Evolutionary conservation across 2,888 invertebrate genomes (phyloP).

Genomic region (Drosophila eohydei): DNA sequence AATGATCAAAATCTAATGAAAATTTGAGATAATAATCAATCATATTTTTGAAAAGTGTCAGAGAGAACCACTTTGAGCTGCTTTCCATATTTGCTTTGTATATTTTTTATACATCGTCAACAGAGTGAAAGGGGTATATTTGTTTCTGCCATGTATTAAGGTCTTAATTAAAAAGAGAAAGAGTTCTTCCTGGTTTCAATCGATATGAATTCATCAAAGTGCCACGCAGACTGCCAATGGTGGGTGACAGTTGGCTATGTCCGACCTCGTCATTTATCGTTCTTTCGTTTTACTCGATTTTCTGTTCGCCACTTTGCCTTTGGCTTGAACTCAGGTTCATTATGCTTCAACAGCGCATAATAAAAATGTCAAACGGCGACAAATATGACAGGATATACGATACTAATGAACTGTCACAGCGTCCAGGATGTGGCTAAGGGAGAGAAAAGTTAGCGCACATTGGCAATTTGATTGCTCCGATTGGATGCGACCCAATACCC

Average conservation of each 20-base stretch:
- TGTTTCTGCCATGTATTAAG: neutral
- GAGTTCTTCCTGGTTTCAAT: neutral
- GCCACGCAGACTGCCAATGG: too few species aligned
- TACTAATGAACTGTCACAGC: constrained; percentile 74
- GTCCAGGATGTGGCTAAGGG: constrained; percentile 35
- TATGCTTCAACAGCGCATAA: constrained; percentile 43
- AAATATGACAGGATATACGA: constrained; percentile 71
- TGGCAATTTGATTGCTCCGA: constrained; percentile 33
- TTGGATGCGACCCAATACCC: constrained; percentile 1
- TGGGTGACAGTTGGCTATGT: neutral
- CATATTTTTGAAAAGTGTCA: neutral
- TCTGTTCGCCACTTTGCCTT: constrained; percentile 21
- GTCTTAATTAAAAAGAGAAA: neutral
- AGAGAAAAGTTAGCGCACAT: constrained; percentile 26
- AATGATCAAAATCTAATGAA: neutral
- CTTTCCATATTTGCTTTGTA: neutral
- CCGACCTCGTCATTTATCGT: constrained; percentile 8
- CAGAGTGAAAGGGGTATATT: neutral
- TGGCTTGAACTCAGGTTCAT: constrained; percentile 39
- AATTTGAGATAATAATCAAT: neutral
- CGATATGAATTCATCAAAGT: neutral
- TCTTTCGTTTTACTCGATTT: constrained; percentile 20
- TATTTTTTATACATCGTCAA: neutral
- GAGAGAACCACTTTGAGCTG: neutral
- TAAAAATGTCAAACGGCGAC: constrained; percentile 69